Conservation (phyloP, 2,888 invertebrate genomes). For the Eurois occulta region DNA sequence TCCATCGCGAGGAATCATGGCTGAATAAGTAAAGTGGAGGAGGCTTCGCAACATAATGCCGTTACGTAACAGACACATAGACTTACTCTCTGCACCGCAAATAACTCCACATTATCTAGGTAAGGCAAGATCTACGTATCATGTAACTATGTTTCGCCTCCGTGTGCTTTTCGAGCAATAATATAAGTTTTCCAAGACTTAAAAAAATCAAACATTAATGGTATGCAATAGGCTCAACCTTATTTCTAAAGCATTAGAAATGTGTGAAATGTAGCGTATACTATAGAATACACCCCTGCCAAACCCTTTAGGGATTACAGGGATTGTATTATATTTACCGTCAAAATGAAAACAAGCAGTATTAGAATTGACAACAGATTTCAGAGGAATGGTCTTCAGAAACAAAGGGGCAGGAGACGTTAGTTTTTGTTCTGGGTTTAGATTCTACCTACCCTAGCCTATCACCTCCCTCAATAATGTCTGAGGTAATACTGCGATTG, state of each 20-base stretch:
- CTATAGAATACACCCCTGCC: too few species aligned
- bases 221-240: not conserved
- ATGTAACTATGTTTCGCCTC: not conserved
- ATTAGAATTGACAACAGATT: not conserved
- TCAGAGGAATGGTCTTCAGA: not conserved
- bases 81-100: conserved; percentile 57
- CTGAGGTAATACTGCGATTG: too few species aligned
- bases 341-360: not conserved
- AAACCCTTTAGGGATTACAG: too few species aligned
- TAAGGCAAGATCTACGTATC: not conserved
- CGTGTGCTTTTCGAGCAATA: not conserved
- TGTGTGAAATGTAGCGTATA: too few species aligned
- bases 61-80: conserved; percentile 56
- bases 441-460: not conserved
- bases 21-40: conserved; percentile 68
- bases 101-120: conserved; percentile 54
- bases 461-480: too few species aligned
- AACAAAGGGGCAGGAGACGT: not conserved
- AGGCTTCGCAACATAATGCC: conserved; percentile 54
- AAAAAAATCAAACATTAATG: not conserved
- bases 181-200: not conserved
- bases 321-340: not conserved
- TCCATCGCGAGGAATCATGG: conserved; percentile 52
- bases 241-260: too few species aligned
- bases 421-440: not conserved